Base-by-base conservation (phyloP, 1,140 invertebrate species). In the Delia radicum region DNA sequence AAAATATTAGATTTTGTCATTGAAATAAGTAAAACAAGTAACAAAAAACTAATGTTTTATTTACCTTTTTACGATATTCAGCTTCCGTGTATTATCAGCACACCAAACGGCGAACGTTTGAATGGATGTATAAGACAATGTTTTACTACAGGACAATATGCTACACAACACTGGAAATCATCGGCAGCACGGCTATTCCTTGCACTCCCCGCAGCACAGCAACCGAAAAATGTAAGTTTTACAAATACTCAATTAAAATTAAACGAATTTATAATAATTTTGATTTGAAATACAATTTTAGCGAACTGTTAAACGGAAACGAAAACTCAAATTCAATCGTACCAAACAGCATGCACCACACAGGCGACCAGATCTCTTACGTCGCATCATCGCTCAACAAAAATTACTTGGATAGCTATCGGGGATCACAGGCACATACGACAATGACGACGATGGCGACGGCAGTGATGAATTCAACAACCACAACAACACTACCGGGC, bases 271-370 rank as follows among this genome's bases (percentile, higher is more conserved):
- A 10, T 69, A 73, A 46, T 18, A 62, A 27, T 29, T 26, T 42
- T 73, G n/a, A 75, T 42, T 55, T 71, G n/a, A 75, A 63, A 63
- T 62, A 8, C 3, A 18, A 69, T 76, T 71, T 33, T 55, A 85
- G 82, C 77, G 85, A 87, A 88, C 75, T 74, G 67, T 77, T 77
- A 85, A 93, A 91, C 92, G 92, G 92, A 90, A 91, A 87, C 88
- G 90, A 88, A 91, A 91, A 87, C 89, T 91, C 87, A 92, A 92
- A 87, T 94, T 94, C 89, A 90, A 93, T 87, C 89, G 92, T 89
- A 90, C 92, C 90, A 94, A 94, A 88, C 89, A 93, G 86, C 93
- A 94, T 87, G 90, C 89, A 83, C 90, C 91, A 87, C 89, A 86
- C 77, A 79, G 85, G 42, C 79, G 85, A 83, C 85, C 85, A 79